Conservation (phyloP, 2,797 vertebrate genomes). For the Caiman crocodilus region DNA sequence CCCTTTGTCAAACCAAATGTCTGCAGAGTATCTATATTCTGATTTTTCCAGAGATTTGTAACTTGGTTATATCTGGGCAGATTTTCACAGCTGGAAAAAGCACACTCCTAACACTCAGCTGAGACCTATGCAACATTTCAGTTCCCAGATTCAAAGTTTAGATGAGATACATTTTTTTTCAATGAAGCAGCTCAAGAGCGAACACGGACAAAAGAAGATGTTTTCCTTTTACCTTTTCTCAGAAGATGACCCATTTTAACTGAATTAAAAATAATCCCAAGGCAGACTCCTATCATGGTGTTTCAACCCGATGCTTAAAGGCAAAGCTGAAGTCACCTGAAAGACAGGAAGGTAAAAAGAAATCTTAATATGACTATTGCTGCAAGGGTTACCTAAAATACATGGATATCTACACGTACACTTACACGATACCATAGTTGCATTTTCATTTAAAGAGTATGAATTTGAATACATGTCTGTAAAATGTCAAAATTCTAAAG, state of each 20-base stretch:
- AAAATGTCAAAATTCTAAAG: background rate
- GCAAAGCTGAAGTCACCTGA: background rate
- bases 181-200: background rate
- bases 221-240: background rate
- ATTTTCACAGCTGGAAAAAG: background rate
- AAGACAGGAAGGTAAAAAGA: background rate
- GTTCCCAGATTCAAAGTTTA: background rate
- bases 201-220: background rate
- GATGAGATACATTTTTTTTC: background rate
- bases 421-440: background rate
- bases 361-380: background rate
- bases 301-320: background rate
- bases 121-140: background rate
- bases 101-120: background rate
- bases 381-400: background rate
- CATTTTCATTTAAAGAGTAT: background rate
- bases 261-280: background rate
- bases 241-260: background rate
- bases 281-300: background rate
- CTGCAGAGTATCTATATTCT: background rate
- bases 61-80: background rate
- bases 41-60: background rate
- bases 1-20: background rate
- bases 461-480: background rate
- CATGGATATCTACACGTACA: background rate